Evolutionary conservation across 2,113 vertebrate genomes (phyloP).

Genomic region (Tragulus kanchil): DNA sequence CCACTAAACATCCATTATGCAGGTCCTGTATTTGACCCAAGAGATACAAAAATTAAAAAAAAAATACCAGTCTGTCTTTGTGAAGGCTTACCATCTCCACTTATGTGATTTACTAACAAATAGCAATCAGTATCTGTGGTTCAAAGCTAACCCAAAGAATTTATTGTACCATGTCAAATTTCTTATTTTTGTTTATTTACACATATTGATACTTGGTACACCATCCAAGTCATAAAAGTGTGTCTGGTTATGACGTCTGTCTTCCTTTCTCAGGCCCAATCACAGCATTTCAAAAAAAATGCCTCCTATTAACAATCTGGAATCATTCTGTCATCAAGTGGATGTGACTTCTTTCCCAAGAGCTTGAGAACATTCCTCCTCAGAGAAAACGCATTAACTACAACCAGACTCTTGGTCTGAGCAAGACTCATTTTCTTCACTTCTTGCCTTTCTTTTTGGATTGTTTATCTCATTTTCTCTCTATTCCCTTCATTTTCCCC

Average conservation of each 20-base stretch:
- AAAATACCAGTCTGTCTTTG: background rate
- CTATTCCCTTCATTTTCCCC: background rate
- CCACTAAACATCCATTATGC: background rate
- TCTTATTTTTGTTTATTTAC: background rate
- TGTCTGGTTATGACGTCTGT: background rate
- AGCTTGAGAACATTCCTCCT: background rate
- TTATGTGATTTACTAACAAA: background rate
- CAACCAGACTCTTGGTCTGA: background rate
- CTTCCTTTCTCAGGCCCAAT: background rate
- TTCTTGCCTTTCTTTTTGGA: background rate
- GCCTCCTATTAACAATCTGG: background rate
- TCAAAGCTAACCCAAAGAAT: background rate
- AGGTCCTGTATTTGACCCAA: background rate
- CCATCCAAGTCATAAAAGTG: background rate
- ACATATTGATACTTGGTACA: background rate
- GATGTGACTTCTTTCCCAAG: background rate
- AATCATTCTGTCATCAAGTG: background rate
- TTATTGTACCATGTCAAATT: background rate
- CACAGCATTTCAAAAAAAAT: background rate
- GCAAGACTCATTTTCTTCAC: background rate
- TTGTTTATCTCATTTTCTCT: constrained; percentile 1
- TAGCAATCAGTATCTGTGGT: background rate
- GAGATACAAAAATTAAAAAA: background rate
- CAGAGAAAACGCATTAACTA: background rate
- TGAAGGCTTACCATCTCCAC: background rate